Evolutionary conservation across 2,888 invertebrate genomes (phyloP), one percentile per base, ranked within the genome.

Genomic region (Athripsodes cinereus): DNA sequence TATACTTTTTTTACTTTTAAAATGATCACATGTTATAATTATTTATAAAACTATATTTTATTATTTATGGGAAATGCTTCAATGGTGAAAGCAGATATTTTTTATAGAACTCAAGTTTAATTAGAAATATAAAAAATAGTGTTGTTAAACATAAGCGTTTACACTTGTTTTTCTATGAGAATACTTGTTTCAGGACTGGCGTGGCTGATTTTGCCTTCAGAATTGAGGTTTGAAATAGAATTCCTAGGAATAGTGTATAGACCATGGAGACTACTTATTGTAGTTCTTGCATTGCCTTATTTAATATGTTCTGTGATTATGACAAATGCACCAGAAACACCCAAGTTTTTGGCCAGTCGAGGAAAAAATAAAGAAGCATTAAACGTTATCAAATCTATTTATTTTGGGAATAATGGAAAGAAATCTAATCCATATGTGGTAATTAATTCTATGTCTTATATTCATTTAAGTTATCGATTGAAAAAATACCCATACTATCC

Each of bases 221-320:
- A 77, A 2, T 74, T 82, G 65, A 70, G 78, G 0, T 64, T 75
- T 2, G 71, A 75, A 0, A 73, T 78, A n/a, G 62, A 68, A 0
- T 69, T 80, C 54, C 69, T 84, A 44, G 78, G 73, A 52, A 74
- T 88, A 59, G 69, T 70, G 0, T 84, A 85, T 67, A 80, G 84
- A 34, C 86, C 90, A 0, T 92, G 92, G 92, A 78, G 92, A 5
- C 68, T 90, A 3, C 82, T 90, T 58, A 72, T 92, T 1, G 77
- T 87, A 0, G 70, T 85, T 0, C 81, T 87, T 59, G 81, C 84
- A 0, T 35, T 87, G 2, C 84, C 91, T 0, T 84, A 85, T 65
- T 67, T 86, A 0, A 52, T 86, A 0, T 81, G 84, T 0, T 79
- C 85, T 0, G 40, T 83, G 0, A 75, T 84, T 13, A 71, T 86